These are phyloP conservation scores for Turritopsis dohrnii DNA, from an alignment of 30 jellyfish, hydroid and myxozoan species.

Conservation along the genomic window DNA sequence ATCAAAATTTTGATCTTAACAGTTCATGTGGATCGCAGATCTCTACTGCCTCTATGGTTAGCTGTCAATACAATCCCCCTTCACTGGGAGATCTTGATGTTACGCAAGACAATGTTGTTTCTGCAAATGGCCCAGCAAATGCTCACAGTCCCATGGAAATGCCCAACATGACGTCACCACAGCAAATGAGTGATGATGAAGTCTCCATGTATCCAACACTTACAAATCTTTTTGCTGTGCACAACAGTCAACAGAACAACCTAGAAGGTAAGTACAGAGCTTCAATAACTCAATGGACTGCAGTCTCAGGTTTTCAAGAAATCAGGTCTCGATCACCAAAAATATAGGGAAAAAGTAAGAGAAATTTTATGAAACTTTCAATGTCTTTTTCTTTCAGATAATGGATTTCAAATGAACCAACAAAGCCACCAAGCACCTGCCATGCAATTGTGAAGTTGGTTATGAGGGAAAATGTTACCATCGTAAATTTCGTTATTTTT, in stretches of 20 bases:
- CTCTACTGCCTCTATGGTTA: slow-evolving; percentile 31
- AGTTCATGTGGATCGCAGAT: slow-evolving; percentile 38
- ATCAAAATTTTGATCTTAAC: slow-evolving; percentile 8
- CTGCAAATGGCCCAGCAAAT: neutral
- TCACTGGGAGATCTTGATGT: neutral
- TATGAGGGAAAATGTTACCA: too few relatives aligned
- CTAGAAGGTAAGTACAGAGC: neutral
- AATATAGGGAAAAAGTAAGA: neutral
- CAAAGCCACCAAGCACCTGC: neutral
- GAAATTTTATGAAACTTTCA: neutral
- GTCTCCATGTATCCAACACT: neutral
- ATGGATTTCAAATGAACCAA: neutral
- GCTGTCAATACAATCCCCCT: slow-evolving; percentile 20
- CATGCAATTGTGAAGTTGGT: neutral
- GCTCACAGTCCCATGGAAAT: slow-evolving; percentile 6
- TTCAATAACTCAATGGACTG: too few relatives aligned
- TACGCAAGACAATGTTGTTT: neutral
- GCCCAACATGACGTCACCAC: neutral
- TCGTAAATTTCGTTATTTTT: neutral
- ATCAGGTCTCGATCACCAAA: too few relatives aligned
- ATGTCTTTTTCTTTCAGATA: neutral
- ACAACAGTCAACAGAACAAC: slow-evolving; percentile 3
- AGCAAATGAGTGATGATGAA: neutral
- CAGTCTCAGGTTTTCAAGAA: too few relatives aligned
- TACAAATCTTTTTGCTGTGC: neutral